Conservation (phyloP, 1,140 invertebrate genomes). For the Drosophila murphyi region DNA sequence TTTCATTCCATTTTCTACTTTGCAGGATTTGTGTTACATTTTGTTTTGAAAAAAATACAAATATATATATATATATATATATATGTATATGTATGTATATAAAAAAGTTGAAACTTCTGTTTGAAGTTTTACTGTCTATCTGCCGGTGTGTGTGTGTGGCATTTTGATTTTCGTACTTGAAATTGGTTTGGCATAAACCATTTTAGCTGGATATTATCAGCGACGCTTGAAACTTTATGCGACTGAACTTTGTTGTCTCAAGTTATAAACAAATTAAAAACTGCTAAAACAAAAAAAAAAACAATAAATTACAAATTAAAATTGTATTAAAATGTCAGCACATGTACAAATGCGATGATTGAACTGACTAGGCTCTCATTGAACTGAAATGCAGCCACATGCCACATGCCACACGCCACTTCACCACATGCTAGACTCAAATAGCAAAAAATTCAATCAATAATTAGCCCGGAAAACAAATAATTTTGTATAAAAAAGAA, state of each 20-base stretch:
- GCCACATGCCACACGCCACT: slow-evolving; percentile 19
- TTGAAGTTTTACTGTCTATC: slow-evolving; percentile 43
- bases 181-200: slow-evolving; percentile 76
- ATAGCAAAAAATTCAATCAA: not conserved
- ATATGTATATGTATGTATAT: slow-evolving; percentile 7
- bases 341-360: slow-evolving; percentile 41
- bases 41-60: slow-evolving; percentile 36
- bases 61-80: slow-evolving; percentile 13
- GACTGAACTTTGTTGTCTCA: slow-evolving; percentile 61
- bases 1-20: slow-evolving; percentile 81
- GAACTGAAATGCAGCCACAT: slow-evolving; percentile 25
- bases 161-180: slow-evolving; percentile 77
- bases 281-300: no score
- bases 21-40: slow-evolving; percentile 78
- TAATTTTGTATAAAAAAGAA: not conserved
- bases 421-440: slow-evolving; percentile 2
- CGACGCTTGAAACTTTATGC: slow-evolving; percentile 24
- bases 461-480: slow-evolving; percentile 1
- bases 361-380: slow-evolving; percentile 6
- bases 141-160: slow-evolving; percentile 27
- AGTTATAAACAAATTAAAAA: slow-evolving; percentile 80
- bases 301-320: slow-evolving; percentile 66
- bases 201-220: slow-evolving; percentile 53
- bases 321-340: slow-evolving; percentile 73
- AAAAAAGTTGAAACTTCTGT: slow-evolving; percentile 57